Evolutionary conservation across 2,113 vertebrate genomes (phyloP).

Genomic region (Brachypodius melanocephalos): DNA sequence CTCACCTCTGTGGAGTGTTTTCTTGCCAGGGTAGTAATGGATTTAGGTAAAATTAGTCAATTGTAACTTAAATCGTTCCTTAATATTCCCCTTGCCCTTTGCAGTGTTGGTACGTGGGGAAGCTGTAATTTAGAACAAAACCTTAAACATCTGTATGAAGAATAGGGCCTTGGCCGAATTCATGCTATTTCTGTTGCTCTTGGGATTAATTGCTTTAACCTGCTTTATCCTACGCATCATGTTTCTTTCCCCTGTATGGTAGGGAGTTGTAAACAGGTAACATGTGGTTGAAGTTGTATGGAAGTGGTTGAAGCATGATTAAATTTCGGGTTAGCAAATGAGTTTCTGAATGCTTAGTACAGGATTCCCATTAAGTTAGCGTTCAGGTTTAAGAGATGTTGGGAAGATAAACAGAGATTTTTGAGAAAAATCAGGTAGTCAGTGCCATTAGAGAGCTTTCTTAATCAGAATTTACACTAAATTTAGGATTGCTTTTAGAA

Average conservation of each 20-base stretch:
- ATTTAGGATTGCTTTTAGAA: background rate
- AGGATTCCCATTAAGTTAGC: background rate
- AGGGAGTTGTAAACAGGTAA: background rate
- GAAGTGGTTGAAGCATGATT: background rate
- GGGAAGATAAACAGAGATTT: background rate
- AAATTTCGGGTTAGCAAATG: background rate
- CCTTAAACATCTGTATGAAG: background rate
- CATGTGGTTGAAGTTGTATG: background rate
- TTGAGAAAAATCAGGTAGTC: background rate
- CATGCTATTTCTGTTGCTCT: background rate
- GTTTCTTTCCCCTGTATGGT: fast-evolving
- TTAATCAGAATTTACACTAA: background rate
- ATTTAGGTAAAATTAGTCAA: background rate
- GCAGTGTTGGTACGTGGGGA: background rate
- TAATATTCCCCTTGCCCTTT: background rate
- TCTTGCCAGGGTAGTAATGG: background rate
- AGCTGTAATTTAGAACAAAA: background rate
- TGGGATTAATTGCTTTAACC: background rate
- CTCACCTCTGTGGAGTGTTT: background rate
- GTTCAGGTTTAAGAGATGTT: background rate
- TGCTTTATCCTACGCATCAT: background rate
- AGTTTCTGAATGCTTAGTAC: background rate
- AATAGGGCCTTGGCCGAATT: background rate
- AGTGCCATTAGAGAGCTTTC: background rate
- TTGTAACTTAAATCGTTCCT: background rate